These are phyloP conservation scores for Lycopodina hypogea DNA, from an alignment of 37 sponge, comb jelly and placozoan species.

Conservation along the genomic window DNA sequence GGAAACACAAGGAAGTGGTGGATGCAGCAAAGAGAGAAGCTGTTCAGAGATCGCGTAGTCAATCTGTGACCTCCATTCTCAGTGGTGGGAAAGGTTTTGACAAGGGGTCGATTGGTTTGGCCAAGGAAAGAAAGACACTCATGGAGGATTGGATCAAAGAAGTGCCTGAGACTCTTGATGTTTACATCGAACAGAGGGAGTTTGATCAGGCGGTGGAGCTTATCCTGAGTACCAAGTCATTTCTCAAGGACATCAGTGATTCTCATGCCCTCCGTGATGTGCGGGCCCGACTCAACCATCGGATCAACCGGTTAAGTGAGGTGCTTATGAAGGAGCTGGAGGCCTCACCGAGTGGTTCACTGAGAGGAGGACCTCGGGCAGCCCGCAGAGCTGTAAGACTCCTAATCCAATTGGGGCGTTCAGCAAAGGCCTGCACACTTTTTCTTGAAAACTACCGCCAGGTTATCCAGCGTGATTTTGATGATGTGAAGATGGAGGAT, in stretches of 20 bases:
- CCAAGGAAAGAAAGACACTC: background rate
- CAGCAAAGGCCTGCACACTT: constrained; percentile 84
- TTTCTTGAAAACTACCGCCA: constrained; percentile 78
- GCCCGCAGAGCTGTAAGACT: constrained; percentile 75
- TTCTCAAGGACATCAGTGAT: constrained; percentile 64
- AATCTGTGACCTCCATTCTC: background rate
- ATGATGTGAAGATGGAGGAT: constrained; percentile 87
- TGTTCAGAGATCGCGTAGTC: background rate
- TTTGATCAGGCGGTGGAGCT: constrained; percentile 87
- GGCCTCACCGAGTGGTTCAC: constrained; percentile 69
- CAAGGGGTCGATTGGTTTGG: constrained; percentile 3
- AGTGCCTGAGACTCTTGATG: constrained; percentile 91
- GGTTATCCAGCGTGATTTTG: constrained; percentile 59
- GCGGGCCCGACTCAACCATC: constrained; percentile 63
- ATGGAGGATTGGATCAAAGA: constrained; percentile 81
- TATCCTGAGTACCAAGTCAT: constrained; percentile 51
- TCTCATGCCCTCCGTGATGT: constrained; percentile 68
- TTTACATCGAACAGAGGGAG: constrained; percentile 94
- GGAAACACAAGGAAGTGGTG: constrained; percentile 62
- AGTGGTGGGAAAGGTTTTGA: background rate
- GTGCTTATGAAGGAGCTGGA: constrained; percentile 86
- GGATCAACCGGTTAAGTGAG: constrained; percentile 55
- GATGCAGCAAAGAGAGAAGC: constrained; percentile 57
- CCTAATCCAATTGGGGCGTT: constrained; percentile 71
- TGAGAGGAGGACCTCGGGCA: constrained; percentile 83